A percentile compares a stretch with the other conserved stretches of the same genome.
These are phyloP conservation scores for Frankliniella fusca DNA, from an alignment of 2,888 invertebrate genomes.

Conservation along the genomic window DNA sequence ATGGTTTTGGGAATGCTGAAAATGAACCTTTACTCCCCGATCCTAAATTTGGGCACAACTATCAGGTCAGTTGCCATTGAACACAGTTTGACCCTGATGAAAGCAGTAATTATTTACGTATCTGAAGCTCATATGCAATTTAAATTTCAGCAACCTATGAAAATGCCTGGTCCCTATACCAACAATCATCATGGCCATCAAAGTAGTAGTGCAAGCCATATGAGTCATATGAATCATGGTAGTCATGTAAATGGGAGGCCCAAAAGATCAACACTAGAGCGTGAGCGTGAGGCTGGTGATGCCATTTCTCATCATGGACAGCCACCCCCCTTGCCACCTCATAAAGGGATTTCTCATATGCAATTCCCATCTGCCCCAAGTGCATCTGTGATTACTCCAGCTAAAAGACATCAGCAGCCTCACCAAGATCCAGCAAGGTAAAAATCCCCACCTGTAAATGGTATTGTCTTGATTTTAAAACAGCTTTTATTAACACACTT, in stretches of 20 bases:
- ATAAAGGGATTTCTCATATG: conserved; percentile 43
- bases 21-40: not conserved
- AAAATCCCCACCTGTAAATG: conserved; percentile 17
- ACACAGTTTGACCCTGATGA: not conserved
- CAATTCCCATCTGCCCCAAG: conserved; percentile 35
- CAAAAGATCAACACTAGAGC: not conserved
- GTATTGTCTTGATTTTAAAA: conserved; percentile 7
- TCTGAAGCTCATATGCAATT: not conserved
- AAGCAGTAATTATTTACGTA: not conserved
- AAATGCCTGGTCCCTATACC: not conserved
- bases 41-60: not conserved
- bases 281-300: not conserved
- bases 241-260: conserved; percentile 9
- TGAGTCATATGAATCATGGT: conserved; percentile 6
- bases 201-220: not conserved
- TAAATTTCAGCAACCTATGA: not conserved
- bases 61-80: not conserved
- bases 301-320: conserved; percentile 32
- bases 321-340: conserved; percentile 56
- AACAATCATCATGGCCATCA: conserved; percentile 8
- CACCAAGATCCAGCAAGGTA: conserved; percentile 34
- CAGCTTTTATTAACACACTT: conserved; percentile 30
- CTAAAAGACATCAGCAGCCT: conserved; percentile 42
- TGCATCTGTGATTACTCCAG: not conserved
- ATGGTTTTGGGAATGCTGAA: not conserved